Base-by-base conservation (phyloP, 2,113 vertebrate species). In the Oostethus manadensis region DNA sequence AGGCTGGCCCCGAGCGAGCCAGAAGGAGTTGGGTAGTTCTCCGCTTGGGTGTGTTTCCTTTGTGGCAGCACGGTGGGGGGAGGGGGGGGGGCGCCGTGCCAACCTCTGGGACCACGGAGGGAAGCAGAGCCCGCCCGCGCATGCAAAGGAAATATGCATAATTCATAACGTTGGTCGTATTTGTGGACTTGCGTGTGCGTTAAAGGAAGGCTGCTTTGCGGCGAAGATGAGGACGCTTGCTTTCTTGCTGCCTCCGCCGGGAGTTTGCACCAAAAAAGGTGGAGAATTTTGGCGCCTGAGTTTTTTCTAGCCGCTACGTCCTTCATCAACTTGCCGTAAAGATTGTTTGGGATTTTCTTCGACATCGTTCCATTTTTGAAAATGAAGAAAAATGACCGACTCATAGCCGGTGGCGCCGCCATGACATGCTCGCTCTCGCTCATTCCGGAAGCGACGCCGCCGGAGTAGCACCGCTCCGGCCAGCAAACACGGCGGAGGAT, bases 151-250 rank as follows among this genome's bases (percentile, higher is more conserved):
- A 69, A 62, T 11, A 76, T 84, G 78, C 71, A 70, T 86, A 86
- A 88, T 85, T 84, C 83, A 84, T 81, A 60, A 70, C 65, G 78
- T 57, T 74, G 67, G 68, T 84, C 18, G 10, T 84, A 84, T 79
- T 86, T 85, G 76, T 79, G 79, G 78, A 65, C 61, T 78, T 64
- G 77, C 82, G 75, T 74, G 64, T 71, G 78, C 23, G 7, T 66
- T 68, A 68, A 77, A 78, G 59, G 67, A 57, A 64, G 51, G 71
- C 58, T 69, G 71, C 68, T 80, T 82, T 74, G 71, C 82, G 61
- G 60, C 71, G 64, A 77, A 77, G 73, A 65, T 56, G 68, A 54
- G 14, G 50, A 76, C 5, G 74, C 64, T 78, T 74, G 51, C 77
- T 81, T 75, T 64, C 44, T 23, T 56, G 10, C 51, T 70, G 8